Evolutionary conservation across 2,113 vertebrate species (phyloP), one percentile per base, ranked within the genome.

Genomic region (Prochilodus magdalenae): DNA sequence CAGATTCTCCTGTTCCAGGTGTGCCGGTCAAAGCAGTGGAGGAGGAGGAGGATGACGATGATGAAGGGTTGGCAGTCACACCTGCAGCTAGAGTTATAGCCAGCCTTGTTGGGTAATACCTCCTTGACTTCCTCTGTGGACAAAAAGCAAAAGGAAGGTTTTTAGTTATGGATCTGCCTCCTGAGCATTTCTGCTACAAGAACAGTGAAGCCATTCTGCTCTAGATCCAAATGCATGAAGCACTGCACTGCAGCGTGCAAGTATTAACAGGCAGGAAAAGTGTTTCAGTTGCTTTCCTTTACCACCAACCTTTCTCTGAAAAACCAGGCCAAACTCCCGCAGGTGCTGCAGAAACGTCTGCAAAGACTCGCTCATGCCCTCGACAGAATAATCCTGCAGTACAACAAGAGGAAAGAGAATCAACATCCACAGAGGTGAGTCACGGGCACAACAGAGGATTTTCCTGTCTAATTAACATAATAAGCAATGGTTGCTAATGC

Each of bases 281-380:
- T 4, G 13, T 14, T 49, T 10, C 8, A 49, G 47, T 49, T 15
- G 20, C 53, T 40, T 24, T 29, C 5, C n/a, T 12, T 14, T 3
- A 24, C 2, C 22, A 1, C 87, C 81, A 83, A 97, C 96, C 96
- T 97, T 98, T 73, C 97, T 96, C 91, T 98, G 96, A 89, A 98
- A 98, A 67, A 98, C 97, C 11, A 98, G 93, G 2, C 96, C 97
- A 66, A 98, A 97, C 88, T 98, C 96, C 16, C 97, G 90, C 22
- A 97, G 93, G 83, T 98, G 97, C 87, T 98, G 97, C 83, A 98
- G 92, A 83, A 98, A 98, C 8, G 93, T 97, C 60, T 97, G 92
- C 16, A 98, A 85, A 1, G 97, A 97, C 70, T 98, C 96, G n/a
- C 96, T 97, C 96, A 98, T 98, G 0, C 96, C 96, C 86, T 98